Evolutionary conservation across 2,888 invertebrate genomes (phyloP), one percentile per base, ranked within the genome.

Genomic region (Alitta virens): DNA sequence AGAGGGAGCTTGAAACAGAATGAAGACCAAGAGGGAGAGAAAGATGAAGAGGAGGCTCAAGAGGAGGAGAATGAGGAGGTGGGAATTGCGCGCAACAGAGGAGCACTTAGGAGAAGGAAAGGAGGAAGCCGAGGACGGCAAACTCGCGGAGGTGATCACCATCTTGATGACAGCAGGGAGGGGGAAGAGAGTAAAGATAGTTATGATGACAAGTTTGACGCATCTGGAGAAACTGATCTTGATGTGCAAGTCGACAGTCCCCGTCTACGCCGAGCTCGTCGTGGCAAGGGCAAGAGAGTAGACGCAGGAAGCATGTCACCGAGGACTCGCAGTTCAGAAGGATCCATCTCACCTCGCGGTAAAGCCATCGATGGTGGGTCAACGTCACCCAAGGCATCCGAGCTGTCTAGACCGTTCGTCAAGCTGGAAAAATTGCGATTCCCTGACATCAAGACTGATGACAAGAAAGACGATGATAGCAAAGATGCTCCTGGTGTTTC

Each of bases 341-440:
- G 51, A 1, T 51, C 59, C 21, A 58, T 23, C 7, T 58, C 58
- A 14, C 63, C 63, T 2, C 51, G 63, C 18, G 40, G 38, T 9
- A 56, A 53, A 26, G 46, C 58, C 16, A 50, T 59, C 2, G 63
- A 63, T 18, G 27, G 26, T 14, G 54, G 58, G 14, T 43, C 58
- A 5, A 63, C 63, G n/a, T 63, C 63, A 2, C 63, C 63, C 0
- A 63, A 63, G 33, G 53, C 33, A 14, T 21, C 53, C 9, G 57
- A 56, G 16, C 14, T 26, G 3, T 52, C 27, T 26, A 57, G 64
- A 63, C 72, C 74, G 23, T 64, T 72, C 46, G 74, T 75, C 3
- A 75, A 75, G 52, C 64, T 74, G 25, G 74, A 74, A 51, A 74
- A 72, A 56, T 60, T 75, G n/a, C 27, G 40, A 23, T 24, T n/a